phyloP scores from a whole-genome alignment of 2,888 invertebrate genomes.

The Tryphoninae sp. region DNA sequence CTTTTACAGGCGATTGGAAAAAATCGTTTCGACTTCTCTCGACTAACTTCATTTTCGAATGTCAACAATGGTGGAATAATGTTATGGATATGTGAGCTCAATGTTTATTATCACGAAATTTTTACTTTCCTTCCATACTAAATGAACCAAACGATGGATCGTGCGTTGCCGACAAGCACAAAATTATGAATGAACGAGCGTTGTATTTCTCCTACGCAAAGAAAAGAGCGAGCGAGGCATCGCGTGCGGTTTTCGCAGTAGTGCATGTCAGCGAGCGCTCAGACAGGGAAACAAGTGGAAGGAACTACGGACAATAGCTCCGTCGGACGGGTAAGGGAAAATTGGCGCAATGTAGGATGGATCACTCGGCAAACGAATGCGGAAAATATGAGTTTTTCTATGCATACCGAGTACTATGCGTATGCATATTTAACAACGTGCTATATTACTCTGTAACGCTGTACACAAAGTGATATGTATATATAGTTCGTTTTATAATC shows the following conservation, averaged over 20 bases:
- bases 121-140: background rate
- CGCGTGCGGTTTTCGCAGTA: conserved; percentile 23
- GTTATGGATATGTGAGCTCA: too few species aligned
- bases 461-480: too few species aligned
- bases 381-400: conserved; percentile 16
- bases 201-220: background rate
- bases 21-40: too few species aligned
- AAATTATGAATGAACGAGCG: conserved; percentile 4
- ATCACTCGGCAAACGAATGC: conserved; percentile 20
- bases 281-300: conserved; percentile 32
- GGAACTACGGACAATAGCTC: conserved; percentile 10
- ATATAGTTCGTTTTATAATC: too few species aligned
- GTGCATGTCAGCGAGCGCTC: conserved; percentile 34
- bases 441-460: too few species aligned
- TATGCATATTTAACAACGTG: too few species aligned
- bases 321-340: background rate
- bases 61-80: too few species aligned
- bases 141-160: background rate
- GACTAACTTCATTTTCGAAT: too few species aligned
- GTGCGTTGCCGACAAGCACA: background rate
- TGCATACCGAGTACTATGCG: too few species aligned
- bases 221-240: background rate
- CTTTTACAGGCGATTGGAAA: too few species aligned
- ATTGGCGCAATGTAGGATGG: conserved; percentile 16
- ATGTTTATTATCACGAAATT: too few species aligned